Evolutionary conservation across 2,797 vertebrate genomes (phyloP).

Genomic region (Alauda arvensis): DNA sequence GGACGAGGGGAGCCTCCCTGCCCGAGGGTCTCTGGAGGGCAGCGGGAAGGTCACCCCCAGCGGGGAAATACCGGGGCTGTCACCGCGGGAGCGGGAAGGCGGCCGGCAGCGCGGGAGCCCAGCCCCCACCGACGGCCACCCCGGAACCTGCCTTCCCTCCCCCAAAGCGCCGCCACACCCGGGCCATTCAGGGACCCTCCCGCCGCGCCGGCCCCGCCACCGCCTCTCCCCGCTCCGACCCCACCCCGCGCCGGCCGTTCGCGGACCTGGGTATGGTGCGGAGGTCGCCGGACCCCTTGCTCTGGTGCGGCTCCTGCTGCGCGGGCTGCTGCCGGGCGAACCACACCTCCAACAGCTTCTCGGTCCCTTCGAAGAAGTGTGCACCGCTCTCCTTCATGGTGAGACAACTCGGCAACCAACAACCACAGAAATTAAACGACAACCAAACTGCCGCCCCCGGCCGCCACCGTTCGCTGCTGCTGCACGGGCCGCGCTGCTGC

Average conservation of each 20-base stretch:
- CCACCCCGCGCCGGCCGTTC: neutral
- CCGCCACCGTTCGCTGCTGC: slow-evolving; percentile 52
- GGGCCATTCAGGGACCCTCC: neutral
- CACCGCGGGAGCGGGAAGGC: neutral
- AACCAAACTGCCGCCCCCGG: slow-evolving; percentile 69
- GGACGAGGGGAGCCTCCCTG: neutral
- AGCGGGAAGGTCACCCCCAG: slow-evolving; percentile 1
- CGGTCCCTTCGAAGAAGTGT: slow-evolving; percentile 99
- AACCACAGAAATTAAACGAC: slow-evolving; percentile 81
- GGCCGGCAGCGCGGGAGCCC: neutral
- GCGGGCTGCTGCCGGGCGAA: slow-evolving; percentile 89
- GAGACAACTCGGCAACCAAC: slow-evolving; percentile 89
- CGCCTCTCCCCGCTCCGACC: neutral
- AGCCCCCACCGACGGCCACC: neutral
- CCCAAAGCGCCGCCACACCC: neutral
- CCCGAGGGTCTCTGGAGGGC: neutral
- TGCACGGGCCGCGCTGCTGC: slow-evolving; percentile 56
- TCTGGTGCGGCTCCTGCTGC: slow-evolving; percentile 74
- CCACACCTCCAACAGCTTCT: slow-evolving; percentile 98
- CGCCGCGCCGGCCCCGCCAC: neutral
- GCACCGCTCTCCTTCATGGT: slow-evolving; percentile 93
- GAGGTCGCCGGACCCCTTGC: slow-evolving; percentile 93
- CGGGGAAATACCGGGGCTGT: neutral
- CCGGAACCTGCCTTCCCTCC: neutral
- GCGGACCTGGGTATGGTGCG: slow-evolving; percentile 93